phyloP scores from a whole-genome alignment of 2,888 invertebrate genomes.

The Limnephilus auricula region DNA sequence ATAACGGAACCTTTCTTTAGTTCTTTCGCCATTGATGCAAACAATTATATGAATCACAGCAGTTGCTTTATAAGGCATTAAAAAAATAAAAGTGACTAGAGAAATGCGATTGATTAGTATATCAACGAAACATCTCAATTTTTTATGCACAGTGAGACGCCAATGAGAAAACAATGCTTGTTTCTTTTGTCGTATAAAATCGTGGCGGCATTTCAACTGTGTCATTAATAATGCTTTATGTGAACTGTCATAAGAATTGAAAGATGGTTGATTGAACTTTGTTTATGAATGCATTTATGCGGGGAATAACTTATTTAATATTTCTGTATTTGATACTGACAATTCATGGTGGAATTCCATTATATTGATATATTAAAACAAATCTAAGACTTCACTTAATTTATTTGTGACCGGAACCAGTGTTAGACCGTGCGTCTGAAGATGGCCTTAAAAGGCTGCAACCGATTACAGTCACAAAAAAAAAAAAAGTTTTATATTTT shows the following conservation, averaged over 20 bases:
- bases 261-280: neutral
- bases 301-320: too few relatives aligned
- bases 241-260: neutral
- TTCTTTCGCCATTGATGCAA: neutral
- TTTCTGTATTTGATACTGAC: too few relatives aligned
- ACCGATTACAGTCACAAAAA: too few relatives aligned
- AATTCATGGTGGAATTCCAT: too few relatives aligned
- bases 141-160: neutral
- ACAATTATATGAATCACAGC: neutral
- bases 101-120: neutral
- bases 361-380: too few relatives aligned
- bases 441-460: too few relatives aligned
- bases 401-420: too few relatives aligned
- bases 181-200: neutral
- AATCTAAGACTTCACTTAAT: too few relatives aligned
- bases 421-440: too few relatives aligned
- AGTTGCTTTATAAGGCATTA: neutral
- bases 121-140: neutral
- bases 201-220: neutral
- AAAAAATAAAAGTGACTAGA: neutral
- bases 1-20: neutral
- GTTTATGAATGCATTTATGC: neutral
- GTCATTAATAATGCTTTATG: neutral
- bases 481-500: too few relatives aligned
- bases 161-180: neutral